A percentile compares a stretch with the other conserved stretches of the same genome.
These are phyloP conservation scores for Trichonephila clavipes DNA, from an alignment of 1,140 invertebrate species.

Conservation along the genomic window DNA sequence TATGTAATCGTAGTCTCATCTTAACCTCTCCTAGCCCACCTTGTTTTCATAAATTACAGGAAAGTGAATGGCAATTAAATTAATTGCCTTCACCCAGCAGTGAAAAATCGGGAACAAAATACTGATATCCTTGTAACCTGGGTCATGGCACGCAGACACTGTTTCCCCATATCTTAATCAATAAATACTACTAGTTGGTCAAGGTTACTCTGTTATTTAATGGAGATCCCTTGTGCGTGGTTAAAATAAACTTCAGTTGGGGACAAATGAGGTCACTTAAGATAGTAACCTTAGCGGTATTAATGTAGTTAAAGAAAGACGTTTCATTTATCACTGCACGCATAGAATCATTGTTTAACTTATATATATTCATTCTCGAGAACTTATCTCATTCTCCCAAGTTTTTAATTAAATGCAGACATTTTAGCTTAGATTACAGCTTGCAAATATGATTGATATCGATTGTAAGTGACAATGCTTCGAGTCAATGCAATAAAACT, in stretches of 20 bases:
- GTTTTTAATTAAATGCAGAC: too few species aligned
- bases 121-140: neutral
- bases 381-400: too few species aligned
- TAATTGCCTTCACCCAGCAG: neutral
- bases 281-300: neutral
- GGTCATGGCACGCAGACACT: slow-evolving; percentile 24
- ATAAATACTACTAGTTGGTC: slow-evolving; percentile 37
- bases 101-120: neutral
- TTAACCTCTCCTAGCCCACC: neutral
- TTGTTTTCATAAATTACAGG: neutral
- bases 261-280: neutral
- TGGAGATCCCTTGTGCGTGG: slow-evolving; percentile 21
- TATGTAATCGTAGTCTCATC: neutral
- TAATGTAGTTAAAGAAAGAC: neutral
- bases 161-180: slow-evolving; percentile 48
- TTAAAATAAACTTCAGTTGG: neutral
- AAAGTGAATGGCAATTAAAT: neutral
- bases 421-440: too few species aligned
- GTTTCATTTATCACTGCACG: neutral
- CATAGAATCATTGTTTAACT: too few species aligned
- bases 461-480: too few species aligned
- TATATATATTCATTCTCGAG: too few species aligned
- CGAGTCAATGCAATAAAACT: too few species aligned
- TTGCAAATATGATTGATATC: too few species aligned
- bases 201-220: slow-evolving; percentile 24